These are phyloP conservation scores for Helicolenus hilgendorfi DNA, from an alignment of 2,797 vertebrate species.

Conservation along the genomic window DNA sequence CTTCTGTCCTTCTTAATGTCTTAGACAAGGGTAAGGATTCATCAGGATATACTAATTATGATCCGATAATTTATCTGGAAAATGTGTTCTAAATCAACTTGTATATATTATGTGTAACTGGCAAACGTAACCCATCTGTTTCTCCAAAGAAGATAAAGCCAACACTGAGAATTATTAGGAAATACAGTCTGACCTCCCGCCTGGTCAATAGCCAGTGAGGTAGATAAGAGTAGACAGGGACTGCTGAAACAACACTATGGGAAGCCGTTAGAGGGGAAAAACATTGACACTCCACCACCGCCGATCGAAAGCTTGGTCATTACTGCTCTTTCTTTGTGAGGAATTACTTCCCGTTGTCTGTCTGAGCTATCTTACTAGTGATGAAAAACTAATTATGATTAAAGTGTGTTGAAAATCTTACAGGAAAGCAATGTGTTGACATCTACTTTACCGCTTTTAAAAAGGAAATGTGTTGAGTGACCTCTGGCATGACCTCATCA, in stretches of 20 bases:
- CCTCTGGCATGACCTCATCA: constrained; percentile 32
- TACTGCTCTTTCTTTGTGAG: constrained; percentile 17
- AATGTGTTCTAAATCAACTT: not conserved
- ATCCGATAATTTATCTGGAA: not conserved
- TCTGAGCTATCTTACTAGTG: not conserved
- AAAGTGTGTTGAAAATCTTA: not conserved
- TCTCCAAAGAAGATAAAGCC: not conserved
- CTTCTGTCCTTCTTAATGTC: not conserved
- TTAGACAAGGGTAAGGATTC: not conserved
- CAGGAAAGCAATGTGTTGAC: not conserved
- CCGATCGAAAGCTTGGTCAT: constrained; percentile 33
- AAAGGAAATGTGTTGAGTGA: constrained; percentile 35
- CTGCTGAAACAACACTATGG: constrained; percentile 69
- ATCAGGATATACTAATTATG: not conserved
- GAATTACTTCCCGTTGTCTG: constrained; percentile 39
- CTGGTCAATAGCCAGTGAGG: constrained; percentile 44
- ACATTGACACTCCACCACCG: constrained; percentile 16
- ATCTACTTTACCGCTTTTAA: not conserved
- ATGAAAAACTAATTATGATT: not conserved
- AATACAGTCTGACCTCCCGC: constrained; percentile 37
- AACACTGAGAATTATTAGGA: constrained; percentile 12
- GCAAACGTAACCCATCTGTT: not conserved
- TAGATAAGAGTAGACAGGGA: constrained; percentile 54
- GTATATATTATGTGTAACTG: not conserved
- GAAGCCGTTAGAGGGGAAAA: constrained; percentile 47